Base-by-base conservation (phyloP, 2,888 invertebrate species). In the Esperia sulphurella region DNA sequence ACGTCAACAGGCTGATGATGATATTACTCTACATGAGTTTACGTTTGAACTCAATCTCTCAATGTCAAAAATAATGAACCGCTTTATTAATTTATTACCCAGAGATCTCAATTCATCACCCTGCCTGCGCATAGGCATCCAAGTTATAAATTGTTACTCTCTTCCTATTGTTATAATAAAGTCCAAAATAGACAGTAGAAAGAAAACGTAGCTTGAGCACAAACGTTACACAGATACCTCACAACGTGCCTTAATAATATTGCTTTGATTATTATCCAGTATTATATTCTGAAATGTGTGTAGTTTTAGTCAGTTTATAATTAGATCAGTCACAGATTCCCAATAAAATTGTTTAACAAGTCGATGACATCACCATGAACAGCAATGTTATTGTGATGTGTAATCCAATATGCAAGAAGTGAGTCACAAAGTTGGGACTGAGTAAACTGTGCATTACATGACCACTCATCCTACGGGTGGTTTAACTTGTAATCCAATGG, bases 371-470 rank as follows among this genome's bases (percentile, higher is more conserved):
- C 78, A 79, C 63, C 60, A 53, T 37, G 47, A 53, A 61, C 57
- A 63, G 56, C 55, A 49, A 58, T 57, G 62, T 58, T 61, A 57
- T 51, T 63, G 59, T 66, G 68, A 68, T 78, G 74, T 68, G 81
- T 79, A 80, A 83, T 72, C 63, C 75, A 71, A 77, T 71, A 71
- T 67, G 71, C 68, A 75, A 58, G 55, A 54, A 64, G 58, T 83
- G 81, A 82, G 52, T 82, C 83, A 82, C 53, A 46, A 48, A 46
- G 48, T 57, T 61, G 49, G 57, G 56, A 54, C 57, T 57, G 49
- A 42, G 45, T 47, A 40, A 52, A 43, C 51, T 53, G 50, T 55
- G 48, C 54, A 57, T 52, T 51, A 52, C 51, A 53, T 61, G 54
- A 50, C 52, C 55, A 40, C 21, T 49, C 42, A 49, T 46, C 43